A percentile compares a stretch with the other conserved stretches of the same genome.
These are phyloP conservation scores for Nycteola revayana DNA, from an alignment of 2,888 invertebrate species.

Conservation along the genomic window DNA sequence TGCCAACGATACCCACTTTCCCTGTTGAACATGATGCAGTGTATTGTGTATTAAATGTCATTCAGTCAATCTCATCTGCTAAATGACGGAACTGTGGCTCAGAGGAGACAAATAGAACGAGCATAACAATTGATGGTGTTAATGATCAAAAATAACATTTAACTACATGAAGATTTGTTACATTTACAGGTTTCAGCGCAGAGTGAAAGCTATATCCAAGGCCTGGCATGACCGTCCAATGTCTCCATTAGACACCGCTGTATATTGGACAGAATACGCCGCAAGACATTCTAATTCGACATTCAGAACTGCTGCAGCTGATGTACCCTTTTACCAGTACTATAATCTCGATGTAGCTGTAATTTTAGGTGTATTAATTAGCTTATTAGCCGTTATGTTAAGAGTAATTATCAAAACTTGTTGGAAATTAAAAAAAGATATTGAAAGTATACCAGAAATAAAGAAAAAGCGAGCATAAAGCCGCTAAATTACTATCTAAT, in stretches of 20 bases:
- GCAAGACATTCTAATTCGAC: constrained; percentile 74
- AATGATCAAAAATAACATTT: background rate
- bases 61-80: no score
- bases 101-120: no score
- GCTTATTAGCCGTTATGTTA: constrained; percentile 23
- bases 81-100: no score
- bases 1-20: no score
- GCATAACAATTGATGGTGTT: no score
- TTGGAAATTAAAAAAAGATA: constrained; percentile 18
- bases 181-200: constrained; percentile 54
- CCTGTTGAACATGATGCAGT: no score
- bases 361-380: constrained; percentile 28
- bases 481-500: no score
- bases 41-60: no score
- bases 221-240: constrained; percentile 83
- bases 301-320: constrained; percentile 76
- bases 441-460: constrained; percentile 15
- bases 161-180: background rate
- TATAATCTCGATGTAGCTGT: constrained; percentile 57
- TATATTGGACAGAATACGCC: constrained; percentile 85
- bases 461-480: constrained; percentile 33
- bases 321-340: constrained; percentile 79
- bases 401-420: constrained; percentile 22
- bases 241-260: constrained; percentile 81
- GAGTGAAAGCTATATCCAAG: constrained; percentile 70